Evolutionary conservation across 2,113 vertebrate genomes (phyloP), one percentile per base, ranked within the genome.

Genomic region (Bos javanicus): DNA sequence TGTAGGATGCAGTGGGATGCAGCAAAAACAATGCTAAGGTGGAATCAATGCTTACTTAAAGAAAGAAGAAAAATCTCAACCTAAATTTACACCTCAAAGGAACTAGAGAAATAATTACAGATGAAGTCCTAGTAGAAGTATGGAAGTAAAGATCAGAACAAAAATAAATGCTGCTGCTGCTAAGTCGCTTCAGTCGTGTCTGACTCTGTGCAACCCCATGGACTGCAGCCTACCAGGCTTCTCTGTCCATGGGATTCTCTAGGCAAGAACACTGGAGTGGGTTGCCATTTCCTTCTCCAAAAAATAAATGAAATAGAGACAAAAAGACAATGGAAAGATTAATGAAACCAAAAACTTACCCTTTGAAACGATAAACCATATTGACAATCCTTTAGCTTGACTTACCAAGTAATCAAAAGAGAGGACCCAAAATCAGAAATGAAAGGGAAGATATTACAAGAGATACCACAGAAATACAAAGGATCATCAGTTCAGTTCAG

Each of bases 171-270:
- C 43, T 43, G 43, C 43, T 43, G 43, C 43, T 43, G 43, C 43
- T 43, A 80, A 52, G 26, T 28, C 5, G 0, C 59, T 60, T 43
- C 59, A 60, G 59, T 60, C 12, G 0, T 60, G 26, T 60, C 59
- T 0, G 11, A 60, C 11, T 28, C 59, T 60, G 13, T 60, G 59
- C 5, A 0, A 60, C 59, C 26, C 26, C 26, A 26, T 60, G 59
- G 26, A 28, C 59, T 60, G 26, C 12, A 60, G 59, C 26, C 59
- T 60, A 28, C 13, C 59, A 28, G 59, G 59, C 10, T 60, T 12
- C 26, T 6, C 11, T 12, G 0, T 28, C 59, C 59, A 28, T 14
- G 59, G 12, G 12, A 6, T 28, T 28, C 13, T 60, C 59, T 4
- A 28, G 59, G 12, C 59, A 60, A 60, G 59, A 13, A 5, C 2